Percentiles rank a stretch among this genome's conserved stretches.
These are phyloP conservation scores for Augiades crinisus DNA, from an alignment of 2,888 invertebrate species.

Conservation along the genomic window DNA sequence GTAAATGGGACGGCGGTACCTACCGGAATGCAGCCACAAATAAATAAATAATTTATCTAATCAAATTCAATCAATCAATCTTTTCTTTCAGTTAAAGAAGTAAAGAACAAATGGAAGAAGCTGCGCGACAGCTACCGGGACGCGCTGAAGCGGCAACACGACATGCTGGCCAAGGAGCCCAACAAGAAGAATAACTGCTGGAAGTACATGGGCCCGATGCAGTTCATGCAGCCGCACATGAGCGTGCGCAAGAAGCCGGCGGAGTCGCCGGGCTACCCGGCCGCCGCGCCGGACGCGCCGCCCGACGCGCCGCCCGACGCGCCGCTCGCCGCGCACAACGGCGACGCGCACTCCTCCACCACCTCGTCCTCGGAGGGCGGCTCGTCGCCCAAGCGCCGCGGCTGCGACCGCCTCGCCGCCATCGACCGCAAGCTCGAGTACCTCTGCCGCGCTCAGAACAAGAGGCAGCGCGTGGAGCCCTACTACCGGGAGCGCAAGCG, in stretches of 20 bases:
- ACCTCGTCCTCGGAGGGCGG: conserved; percentile 43
- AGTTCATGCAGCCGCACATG: conserved; percentile 75
- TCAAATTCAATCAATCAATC: background rate
- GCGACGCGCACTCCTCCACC: conserved; percentile 41
- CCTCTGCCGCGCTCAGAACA: conserved; percentile 48
- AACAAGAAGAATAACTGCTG: conserved; percentile 57
- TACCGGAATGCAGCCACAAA: no score
- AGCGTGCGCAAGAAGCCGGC: conserved; percentile 60
- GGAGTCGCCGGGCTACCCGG: conserved; percentile 40
- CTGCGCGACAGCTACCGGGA: conserved; percentile 74
- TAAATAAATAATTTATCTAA: no score
- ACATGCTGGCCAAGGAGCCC: conserved; percentile 57
- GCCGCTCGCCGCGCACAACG: conserved; percentile 36
- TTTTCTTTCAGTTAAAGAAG: conserved; percentile 65
- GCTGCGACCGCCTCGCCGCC: conserved; percentile 45
- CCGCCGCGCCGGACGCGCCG: conserved; percentile 28
- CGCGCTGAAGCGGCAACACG: conserved; percentile 68
- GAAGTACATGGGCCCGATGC: conserved; percentile 71
- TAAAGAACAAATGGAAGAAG: conserved; percentile 73
- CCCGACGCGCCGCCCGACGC: conserved; percentile 22
- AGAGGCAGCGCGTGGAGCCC: conserved; percentile 39
- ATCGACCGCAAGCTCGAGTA: conserved; percentile 60
- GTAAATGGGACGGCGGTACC: background rate
- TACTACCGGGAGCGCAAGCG: conserved; percentile 34
- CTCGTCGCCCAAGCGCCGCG: conserved; percentile 46